phyloP scores from a whole-genome alignment of 2,797 vertebrate species.

The Pseudomugil tenellus region DNA sequence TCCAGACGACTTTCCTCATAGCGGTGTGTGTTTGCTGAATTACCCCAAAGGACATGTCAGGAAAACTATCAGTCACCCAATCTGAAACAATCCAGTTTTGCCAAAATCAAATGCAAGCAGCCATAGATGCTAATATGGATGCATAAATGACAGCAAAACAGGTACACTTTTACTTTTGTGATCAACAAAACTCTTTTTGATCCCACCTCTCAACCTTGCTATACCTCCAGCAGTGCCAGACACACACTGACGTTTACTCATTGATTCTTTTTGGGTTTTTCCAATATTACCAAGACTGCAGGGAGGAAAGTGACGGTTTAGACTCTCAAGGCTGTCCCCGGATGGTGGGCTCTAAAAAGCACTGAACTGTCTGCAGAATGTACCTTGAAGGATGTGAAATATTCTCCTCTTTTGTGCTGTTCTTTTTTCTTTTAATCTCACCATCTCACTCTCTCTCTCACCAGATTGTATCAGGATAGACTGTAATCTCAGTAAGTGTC shows the following conservation, averaged over 20 bases:
- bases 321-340: constrained; percentile 90
- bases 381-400: constrained; percentile 98
- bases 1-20: constrained; percentile 36
- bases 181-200: constrained; percentile 61
- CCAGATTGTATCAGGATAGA: constrained; percentile 99
- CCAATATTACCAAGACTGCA: constrained; percentile 49
- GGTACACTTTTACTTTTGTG: constrained; percentile 60
- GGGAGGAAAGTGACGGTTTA: constrained; percentile 84
- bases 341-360: constrained; percentile 89
- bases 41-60: constrained; percentile 32
- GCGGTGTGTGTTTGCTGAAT: constrained; percentile 19
- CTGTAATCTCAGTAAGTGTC: constrained; percentile 98
- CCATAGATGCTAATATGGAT: constrained; percentile 5
- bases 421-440: constrained; percentile 84
- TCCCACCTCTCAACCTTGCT: constrained; percentile 51
- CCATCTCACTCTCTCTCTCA: constrained; percentile 92
- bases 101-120: constrained; percentile 13
- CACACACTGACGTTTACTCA: constrained; percentile 55
- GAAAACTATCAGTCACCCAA: constrained; percentile 29
- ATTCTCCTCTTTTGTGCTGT: constrained; percentile 77
- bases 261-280: constrained; percentile 21
- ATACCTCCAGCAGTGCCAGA: constrained; percentile 52
- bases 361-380: constrained; percentile 89
- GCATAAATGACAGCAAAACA: constrained; percentile 39
- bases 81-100: constrained; percentile 47